Evolutionary conservation across 2,888 invertebrate species (phyloP).

Genomic region (Ectemnius cavifrons): DNA sequence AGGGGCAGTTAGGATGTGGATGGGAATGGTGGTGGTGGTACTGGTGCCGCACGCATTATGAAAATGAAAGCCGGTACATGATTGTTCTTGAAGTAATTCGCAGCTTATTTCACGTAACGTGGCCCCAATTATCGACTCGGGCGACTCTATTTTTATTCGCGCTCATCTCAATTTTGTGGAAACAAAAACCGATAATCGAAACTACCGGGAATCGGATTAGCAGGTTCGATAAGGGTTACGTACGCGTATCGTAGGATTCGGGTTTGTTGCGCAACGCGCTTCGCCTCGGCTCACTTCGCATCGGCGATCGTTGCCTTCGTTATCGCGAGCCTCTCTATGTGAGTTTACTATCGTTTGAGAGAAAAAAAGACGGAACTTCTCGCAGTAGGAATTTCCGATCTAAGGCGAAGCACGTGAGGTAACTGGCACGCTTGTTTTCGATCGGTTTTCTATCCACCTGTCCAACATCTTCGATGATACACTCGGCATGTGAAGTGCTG

Average conservation of each 20-base stretch:
- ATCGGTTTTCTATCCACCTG: too few relatives aligned
- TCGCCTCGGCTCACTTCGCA: neutral
- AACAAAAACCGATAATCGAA: conserved; percentile 10
- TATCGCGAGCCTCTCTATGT: neutral
- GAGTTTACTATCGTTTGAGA: too few relatives aligned
- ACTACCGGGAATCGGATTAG: conserved; percentile 7
- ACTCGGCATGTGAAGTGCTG: too few relatives aligned
- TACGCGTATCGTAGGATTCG: neutral
- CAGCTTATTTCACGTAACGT: conserved; percentile 4
- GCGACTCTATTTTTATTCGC: conserved; percentile 7
- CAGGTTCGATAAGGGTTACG: conserved; percentile 7
- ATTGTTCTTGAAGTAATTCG: conserved; percentile 3
- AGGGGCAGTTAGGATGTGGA: too few relatives aligned
- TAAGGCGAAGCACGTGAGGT: too few relatives aligned
- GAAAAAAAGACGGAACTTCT: too few relatives aligned
- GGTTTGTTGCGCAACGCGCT: conserved; percentile 2
- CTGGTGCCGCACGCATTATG: neutral
- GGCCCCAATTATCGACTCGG: conserved; percentile 4
- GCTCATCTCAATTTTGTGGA: conserved; percentile 9
- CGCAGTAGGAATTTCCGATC: too few relatives aligned
- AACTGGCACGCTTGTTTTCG: too few relatives aligned
- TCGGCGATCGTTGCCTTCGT: neutral
- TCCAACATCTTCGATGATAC: too few relatives aligned
- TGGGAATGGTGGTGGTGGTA: too few relatives aligned
- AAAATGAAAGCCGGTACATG: conserved; percentile 6